These are phyloP conservation scores for Cyrtorhinus lividipennis DNA, from an alignment of 1,140 invertebrate species.

Conservation along the genomic window DNA sequence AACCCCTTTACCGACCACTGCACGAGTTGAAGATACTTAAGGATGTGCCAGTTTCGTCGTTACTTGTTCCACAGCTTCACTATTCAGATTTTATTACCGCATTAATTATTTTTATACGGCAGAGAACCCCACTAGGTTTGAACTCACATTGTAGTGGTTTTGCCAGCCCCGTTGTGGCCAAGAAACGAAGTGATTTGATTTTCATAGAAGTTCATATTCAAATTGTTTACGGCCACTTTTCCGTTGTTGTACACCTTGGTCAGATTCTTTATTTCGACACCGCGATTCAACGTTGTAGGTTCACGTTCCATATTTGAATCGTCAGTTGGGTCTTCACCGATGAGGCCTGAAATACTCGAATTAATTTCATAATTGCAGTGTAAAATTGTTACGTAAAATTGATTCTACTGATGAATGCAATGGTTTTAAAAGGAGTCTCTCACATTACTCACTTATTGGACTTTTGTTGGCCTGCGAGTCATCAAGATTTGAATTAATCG, in stretches of 20 bases:
- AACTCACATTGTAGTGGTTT: conserved; percentile 60
- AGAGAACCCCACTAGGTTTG: no score
- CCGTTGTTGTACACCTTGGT: conserved; percentile 18
- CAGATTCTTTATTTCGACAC: conserved; percentile 18
- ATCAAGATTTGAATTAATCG: no score
- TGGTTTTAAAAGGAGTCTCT: no score
- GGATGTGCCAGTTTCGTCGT: no score
- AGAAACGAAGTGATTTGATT: conserved; percentile 75
- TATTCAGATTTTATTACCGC: no score
- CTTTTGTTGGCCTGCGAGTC: no score
- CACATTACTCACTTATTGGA: no score
- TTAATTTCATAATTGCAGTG: no score
- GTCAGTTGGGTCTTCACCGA: background rate
- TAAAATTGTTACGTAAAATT: background rate
- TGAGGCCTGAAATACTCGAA: background rate
- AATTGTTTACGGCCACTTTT: conserved; percentile 24
- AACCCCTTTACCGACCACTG: no score
- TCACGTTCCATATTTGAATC: conserved; percentile 26
- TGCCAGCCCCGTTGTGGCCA: conserved; percentile 75
- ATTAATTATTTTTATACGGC: no score
- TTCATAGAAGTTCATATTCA: conserved; percentile 25
- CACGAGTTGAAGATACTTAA: no score
- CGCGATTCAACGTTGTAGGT: conserved; percentile 13
- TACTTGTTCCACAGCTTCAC: no score
- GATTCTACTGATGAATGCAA: background rate